Evolutionary conservation across 2,797 vertebrate genomes (phyloP).

Genomic region (Zenarchopterus dispar): DNA sequence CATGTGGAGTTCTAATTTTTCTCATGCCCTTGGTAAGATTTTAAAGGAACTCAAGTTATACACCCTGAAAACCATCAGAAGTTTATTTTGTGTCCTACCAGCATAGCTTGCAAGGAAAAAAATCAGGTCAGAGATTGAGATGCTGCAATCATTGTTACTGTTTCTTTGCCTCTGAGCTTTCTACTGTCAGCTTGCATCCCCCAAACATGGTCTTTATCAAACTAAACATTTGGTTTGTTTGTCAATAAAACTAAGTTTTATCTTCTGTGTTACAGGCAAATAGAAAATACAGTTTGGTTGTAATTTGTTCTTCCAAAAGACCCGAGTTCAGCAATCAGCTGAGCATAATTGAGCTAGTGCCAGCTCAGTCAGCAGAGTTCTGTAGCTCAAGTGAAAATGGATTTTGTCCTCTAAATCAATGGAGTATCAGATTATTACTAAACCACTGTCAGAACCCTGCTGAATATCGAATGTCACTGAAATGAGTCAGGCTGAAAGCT

Average conservation of each 20-base stretch:
- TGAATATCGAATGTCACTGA: slow-evolving; percentile 55
- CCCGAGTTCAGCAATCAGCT: slow-evolving; percentile 22
- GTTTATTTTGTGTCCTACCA: slow-evolving; percentile 46
- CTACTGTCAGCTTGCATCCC: background rate
- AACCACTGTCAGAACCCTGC: slow-evolving; percentile 50
- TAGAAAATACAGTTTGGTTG: background rate
- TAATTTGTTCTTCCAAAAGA: slow-evolving; percentile 29
- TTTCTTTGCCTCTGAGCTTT: slow-evolving; percentile 33
- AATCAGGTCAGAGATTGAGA: slow-evolving; percentile 60
- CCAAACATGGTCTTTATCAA: background rate
- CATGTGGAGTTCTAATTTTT: too few relatives aligned
- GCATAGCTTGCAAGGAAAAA: slow-evolving; percentile 28
- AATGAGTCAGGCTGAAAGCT: slow-evolving; percentile 50
- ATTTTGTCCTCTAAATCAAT: slow-evolving; percentile 60
- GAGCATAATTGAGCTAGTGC: slow-evolving; percentile 42
- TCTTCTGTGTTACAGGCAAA: background rate
- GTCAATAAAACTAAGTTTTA: background rate
- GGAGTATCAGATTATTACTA: slow-evolving; percentile 64
- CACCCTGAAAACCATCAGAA: slow-evolving; percentile 41
- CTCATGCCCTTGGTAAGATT: slow-evolving; percentile 11
- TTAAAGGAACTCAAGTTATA: slow-evolving; percentile 24
- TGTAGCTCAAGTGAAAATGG: slow-evolving; percentile 46
- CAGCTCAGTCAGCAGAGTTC: slow-evolving; percentile 49
- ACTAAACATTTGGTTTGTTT: slow-evolving; percentile 12
- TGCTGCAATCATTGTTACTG: slow-evolving; percentile 36